Evolutionary conservation across 2,888 invertebrate genomes (phyloP).

Genomic region (Leptinotarsa tumamoca): DNA sequence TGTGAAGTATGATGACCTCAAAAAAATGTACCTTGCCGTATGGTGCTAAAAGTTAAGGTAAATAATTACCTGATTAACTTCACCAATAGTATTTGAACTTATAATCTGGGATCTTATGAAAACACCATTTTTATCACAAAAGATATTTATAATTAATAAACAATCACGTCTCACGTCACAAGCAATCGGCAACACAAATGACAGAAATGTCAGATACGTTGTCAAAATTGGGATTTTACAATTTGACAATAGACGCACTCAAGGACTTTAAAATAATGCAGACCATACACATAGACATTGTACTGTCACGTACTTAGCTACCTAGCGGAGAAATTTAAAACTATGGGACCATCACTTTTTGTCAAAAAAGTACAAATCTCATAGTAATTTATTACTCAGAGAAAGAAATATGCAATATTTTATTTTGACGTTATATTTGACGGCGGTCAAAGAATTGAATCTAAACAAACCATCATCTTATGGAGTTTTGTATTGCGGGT

Average conservation of each 20-base stretch:
- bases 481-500: no score
- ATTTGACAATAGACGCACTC: neutral
- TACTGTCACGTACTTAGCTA: no score
- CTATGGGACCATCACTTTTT: no score
- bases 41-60: neutral
- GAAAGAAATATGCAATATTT: no score
- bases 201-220: constrained; percentile 6
- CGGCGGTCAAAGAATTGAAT: no score
- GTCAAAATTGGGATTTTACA: neutral
- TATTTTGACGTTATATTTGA: no score
- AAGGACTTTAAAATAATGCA: no score
- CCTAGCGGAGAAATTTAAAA: no score
- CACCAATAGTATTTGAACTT: constrained; percentile 28
- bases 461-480: no score
- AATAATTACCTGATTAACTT: constrained; percentile 12
- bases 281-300: no score
- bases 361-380: no score
- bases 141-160: constrained; percentile 45
- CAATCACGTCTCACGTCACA: constrained; percentile 42
- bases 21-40: neutral
- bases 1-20: constrained; percentile 15
- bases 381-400: no score
- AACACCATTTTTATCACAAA: constrained; percentile 46
- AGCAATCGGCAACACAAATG: constrained; percentile 10
- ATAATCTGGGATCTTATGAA: constrained; percentile 41